These are phyloP conservation scores for Onthophagus sagittarius DNA, from an alignment of 2,888 invertebrate genomes.

Conservation along the genomic window DNA sequence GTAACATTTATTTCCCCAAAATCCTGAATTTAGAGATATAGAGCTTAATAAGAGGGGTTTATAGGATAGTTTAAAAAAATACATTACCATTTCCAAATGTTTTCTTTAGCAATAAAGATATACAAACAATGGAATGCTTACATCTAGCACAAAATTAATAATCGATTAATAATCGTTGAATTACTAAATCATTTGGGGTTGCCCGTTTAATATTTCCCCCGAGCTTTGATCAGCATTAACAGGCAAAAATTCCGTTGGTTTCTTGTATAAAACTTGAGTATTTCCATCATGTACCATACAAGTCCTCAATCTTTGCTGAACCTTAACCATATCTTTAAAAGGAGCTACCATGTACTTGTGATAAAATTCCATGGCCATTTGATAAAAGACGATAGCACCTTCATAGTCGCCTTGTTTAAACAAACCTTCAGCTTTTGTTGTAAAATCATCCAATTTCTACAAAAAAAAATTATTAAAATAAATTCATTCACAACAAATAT, in stretches of 20 bases:
- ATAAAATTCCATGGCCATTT: conserved; percentile 39
- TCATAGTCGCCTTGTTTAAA: conserved; percentile 33
- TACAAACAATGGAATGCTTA: background rate
- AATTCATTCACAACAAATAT: background rate
- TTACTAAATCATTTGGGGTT: too few relatives aligned
- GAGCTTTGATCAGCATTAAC: background rate
- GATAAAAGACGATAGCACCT: conserved; percentile 38
- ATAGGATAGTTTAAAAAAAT: too few relatives aligned
- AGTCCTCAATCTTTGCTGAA: conserved; percentile 41
- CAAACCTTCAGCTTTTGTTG: conserved; percentile 38
- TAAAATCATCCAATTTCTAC: conserved; percentile 36
- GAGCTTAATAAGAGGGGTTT: too few relatives aligned
- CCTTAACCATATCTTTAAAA: conserved; percentile 44
- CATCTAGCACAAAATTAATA: background rate
- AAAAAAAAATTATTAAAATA: conserved; percentile 25
- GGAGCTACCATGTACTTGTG: conserved; percentile 41
- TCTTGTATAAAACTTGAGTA: conserved; percentile 13
- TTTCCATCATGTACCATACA: conserved; percentile 37
- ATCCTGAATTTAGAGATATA: too few relatives aligned
- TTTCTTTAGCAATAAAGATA: background rate
- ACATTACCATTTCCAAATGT: background rate
- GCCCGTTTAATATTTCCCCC: background rate
- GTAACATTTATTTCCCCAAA: too few relatives aligned
- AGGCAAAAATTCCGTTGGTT: conserved; percentile 14
- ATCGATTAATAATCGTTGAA: too few relatives aligned